Evolutionary conservation across 2,113 vertebrate genomes (phyloP).

Genomic region (Grammatotria lemairii): DNA sequence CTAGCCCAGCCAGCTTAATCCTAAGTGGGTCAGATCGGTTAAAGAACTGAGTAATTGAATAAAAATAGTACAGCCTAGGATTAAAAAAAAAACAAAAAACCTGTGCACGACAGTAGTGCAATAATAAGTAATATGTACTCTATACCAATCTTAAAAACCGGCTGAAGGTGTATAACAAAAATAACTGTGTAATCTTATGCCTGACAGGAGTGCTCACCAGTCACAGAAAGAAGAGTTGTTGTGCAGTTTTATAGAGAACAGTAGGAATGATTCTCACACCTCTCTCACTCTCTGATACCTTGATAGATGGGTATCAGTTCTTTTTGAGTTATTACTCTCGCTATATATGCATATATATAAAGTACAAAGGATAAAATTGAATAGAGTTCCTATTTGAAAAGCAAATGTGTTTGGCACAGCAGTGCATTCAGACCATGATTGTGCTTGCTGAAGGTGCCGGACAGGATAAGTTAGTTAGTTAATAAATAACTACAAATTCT

Average conservation of each 20-base stretch:
- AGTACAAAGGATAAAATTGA: not conserved
- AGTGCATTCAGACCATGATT: not conserved
- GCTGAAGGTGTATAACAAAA: not conserved
- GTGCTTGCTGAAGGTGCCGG: not conserved
- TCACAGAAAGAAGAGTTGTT: not conserved
- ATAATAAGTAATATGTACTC: not conserved
- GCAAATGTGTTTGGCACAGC: not conserved
- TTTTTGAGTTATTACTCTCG: not conserved
- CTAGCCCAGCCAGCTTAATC: not conserved
- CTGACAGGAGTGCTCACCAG: not conserved
- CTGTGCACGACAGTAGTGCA: not conserved
- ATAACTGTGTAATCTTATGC: not conserved
- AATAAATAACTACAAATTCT: not conserved
- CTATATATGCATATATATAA: not conserved
- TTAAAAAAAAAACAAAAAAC: not conserved
- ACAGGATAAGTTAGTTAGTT: not conserved
- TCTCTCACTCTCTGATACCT: not conserved
- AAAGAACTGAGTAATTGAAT: not conserved
- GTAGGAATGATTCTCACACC: not conserved
- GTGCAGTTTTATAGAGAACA: not conserved
- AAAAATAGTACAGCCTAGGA: not conserved
- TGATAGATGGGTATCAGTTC: not conserved
- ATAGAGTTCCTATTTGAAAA: not conserved
- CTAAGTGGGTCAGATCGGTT: not conserved
- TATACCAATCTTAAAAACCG: not conserved